Conservation (phyloP, 2,888 invertebrate species). For the Tetragnatha montana region DNA sequence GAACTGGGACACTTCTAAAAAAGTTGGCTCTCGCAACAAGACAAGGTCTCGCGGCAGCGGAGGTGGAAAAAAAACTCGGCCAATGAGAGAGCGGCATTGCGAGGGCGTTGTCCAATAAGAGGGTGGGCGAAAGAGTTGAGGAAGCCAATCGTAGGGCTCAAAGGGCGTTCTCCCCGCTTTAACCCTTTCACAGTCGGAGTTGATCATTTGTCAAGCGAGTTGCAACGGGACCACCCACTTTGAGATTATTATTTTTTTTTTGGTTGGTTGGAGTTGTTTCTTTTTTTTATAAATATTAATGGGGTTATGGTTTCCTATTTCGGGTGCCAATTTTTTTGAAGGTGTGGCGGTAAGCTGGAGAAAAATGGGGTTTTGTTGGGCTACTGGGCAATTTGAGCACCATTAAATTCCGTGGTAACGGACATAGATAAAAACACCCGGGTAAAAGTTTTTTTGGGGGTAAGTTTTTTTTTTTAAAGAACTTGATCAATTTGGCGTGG, state of each 20-base stretch:
- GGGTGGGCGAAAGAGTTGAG: slow-evolving; percentile 61
- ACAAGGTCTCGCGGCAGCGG: slow-evolving; percentile 1
- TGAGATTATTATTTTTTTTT: not conserved
- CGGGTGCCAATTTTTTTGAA: too few species aligned
- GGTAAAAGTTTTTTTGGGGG: too few species aligned
- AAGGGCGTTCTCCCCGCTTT: slow-evolving; percentile 57
- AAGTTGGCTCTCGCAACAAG: not conserved
- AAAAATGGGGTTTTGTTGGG: too few species aligned
- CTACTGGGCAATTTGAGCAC: too few species aligned
- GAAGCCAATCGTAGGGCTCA: slow-evolving; percentile 62
- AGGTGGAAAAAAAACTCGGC: slow-evolving; percentile 44
- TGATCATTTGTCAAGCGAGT: slow-evolving; percentile 33
- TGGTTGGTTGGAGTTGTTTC: too few species aligned
- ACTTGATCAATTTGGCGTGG: too few species aligned
- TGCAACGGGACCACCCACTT: slow-evolving; percentile 5
- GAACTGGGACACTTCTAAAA: not conserved
- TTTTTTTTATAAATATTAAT: too few species aligned
- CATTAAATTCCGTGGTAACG: too few species aligned
- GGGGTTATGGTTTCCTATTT: too few species aligned
- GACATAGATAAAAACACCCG: too few species aligned
- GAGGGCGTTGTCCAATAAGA: slow-evolving; percentile 52
- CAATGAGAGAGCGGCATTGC: slow-evolving; percentile 59
- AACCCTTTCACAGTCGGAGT: slow-evolving; percentile 54
- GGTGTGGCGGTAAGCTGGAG: too few species aligned
- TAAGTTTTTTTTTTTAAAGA: too few species aligned